These are phyloP conservation scores for Scotopteryx bipunctaria DNA, from an alignment of 2,888 invertebrate species.

Conservation along the genomic window DNA sequence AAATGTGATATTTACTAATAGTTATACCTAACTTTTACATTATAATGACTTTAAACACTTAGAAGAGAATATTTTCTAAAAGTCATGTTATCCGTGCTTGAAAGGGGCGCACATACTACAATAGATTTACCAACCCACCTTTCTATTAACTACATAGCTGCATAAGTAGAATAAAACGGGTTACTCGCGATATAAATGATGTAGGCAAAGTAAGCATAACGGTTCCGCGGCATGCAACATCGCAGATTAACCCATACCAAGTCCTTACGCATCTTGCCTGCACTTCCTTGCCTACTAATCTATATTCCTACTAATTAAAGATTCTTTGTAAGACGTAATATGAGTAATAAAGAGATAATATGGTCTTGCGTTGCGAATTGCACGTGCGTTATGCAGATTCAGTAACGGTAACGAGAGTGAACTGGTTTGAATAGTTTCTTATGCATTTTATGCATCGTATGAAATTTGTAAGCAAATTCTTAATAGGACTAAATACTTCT, in stretches of 20 bases:
- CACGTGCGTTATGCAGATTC: conserved; percentile 17
- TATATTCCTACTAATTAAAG: background rate
- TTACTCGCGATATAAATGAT: background rate
- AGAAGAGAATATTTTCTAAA: too few relatives aligned
- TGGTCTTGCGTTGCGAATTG: conserved; percentile 17
- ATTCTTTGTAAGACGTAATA: conserved; percentile 13
- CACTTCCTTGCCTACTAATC: background rate
- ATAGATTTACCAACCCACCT: too few relatives aligned
- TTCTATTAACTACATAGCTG: background rate
- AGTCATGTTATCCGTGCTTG: too few relatives aligned
- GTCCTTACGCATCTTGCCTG: background rate
- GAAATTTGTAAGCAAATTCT: too few relatives aligned
- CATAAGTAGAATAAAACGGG: background rate
- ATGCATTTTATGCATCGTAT: too few relatives aligned
- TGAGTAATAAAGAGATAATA: conserved; percentile 15
- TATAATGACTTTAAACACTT: too few relatives aligned
- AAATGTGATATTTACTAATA: too few relatives aligned
- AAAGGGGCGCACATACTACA: too few relatives aligned
- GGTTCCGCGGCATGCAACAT: background rate
- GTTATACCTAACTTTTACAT: too few relatives aligned
- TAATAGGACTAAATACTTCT: too few relatives aligned
- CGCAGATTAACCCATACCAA: background rate
- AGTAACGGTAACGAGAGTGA: background rate
- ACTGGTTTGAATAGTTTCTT: background rate
- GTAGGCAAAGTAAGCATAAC: background rate